These are phyloP conservation scores for Litoditis marina DNA, from an alignment of 2,888 invertebrate species.

Conservation along the genomic window DNA sequence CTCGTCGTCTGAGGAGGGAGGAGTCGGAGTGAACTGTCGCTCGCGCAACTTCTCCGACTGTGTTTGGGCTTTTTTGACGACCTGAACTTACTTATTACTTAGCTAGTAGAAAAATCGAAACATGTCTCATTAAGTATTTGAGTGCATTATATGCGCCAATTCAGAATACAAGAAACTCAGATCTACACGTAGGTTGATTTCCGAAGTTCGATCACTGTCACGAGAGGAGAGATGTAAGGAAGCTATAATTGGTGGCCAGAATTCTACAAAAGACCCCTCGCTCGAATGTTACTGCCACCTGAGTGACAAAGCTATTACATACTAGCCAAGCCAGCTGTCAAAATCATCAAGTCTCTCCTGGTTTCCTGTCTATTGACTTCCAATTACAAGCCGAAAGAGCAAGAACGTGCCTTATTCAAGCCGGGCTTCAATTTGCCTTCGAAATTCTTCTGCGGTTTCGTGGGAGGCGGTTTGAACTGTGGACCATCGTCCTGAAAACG, in stretches of 20 bases:
- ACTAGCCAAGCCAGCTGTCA: too few species aligned
- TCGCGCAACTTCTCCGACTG: slow-evolving; percentile 28
- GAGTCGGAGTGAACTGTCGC: slow-evolving; percentile 43
- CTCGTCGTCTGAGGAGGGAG: slow-evolving; percentile 37
- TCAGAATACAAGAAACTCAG: too few species aligned
- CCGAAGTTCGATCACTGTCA: too few species aligned
- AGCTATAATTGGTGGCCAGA: too few species aligned
- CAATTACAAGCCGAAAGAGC: too few species aligned
- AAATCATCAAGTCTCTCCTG: too few species aligned
- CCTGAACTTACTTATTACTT: background rate
- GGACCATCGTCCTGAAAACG: slow-evolving; percentile 13
- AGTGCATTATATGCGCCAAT: background rate
- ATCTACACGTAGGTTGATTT: too few species aligned
- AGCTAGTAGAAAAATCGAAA: background rate
- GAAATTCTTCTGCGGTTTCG: slow-evolving; percentile 30
- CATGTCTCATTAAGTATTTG: background rate
- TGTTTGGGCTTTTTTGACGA: slow-evolving; percentile 24
- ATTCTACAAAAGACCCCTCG: too few species aligned
- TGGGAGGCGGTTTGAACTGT: background rate
- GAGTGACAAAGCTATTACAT: too few species aligned
- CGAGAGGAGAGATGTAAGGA: too few species aligned
- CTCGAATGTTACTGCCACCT: too few species aligned
- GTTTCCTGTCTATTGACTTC: too few species aligned
- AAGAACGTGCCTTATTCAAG: slow-evolving; percentile 23
- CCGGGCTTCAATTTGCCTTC: slow-evolving; percentile 44